phyloP scores from a whole-genome alignment of 2,888 invertebrate genomes.

The Eustalomyia histrio region DNA sequence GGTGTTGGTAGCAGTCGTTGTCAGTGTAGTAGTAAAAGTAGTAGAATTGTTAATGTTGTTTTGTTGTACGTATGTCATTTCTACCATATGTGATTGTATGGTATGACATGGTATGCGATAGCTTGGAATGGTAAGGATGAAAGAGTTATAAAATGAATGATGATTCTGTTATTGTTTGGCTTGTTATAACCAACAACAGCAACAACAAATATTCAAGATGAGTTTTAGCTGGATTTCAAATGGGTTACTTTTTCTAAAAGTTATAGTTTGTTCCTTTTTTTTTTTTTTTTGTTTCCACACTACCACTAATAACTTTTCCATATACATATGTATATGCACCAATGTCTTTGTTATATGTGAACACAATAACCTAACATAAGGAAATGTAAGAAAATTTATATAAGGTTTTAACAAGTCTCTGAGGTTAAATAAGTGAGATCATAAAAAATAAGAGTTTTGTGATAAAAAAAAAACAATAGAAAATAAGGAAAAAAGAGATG shows the following conservation, averaged over 20 bases:
- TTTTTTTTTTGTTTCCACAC: background rate
- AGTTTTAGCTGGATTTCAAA: conserved; percentile 42
- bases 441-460: conserved; percentile 47
- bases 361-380: conserved; percentile 31
- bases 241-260: conserved; percentile 33
- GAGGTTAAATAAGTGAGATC: conserved; percentile 62
- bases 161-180: conserved; percentile 68
- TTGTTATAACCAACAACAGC: conserved; percentile 45
- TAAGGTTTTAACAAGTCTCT: conserved; percentile 53
- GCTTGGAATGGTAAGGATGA: conserved; percentile 1
- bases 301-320: conserved; percentile 33
- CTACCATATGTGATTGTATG: conserved; percentile 73
- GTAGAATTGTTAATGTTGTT: conserved; percentile 48
- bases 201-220: conserved; percentile 25
- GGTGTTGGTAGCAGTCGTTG: conserved; percentile 33
- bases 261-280: conserved; percentile 26
- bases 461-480: conserved; percentile 23
- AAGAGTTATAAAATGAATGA: conserved; percentile 71
- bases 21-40: conserved; percentile 25
- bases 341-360: background rate
- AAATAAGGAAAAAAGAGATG: conserved; percentile 41
- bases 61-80: conserved; percentile 74
- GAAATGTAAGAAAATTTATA: conserved; percentile 46
- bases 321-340: background rate
- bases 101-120: conserved; percentile 15